Base-by-base conservation (phyloP, 2,113 vertebrate species). In the Pimephales promelas region DNA sequence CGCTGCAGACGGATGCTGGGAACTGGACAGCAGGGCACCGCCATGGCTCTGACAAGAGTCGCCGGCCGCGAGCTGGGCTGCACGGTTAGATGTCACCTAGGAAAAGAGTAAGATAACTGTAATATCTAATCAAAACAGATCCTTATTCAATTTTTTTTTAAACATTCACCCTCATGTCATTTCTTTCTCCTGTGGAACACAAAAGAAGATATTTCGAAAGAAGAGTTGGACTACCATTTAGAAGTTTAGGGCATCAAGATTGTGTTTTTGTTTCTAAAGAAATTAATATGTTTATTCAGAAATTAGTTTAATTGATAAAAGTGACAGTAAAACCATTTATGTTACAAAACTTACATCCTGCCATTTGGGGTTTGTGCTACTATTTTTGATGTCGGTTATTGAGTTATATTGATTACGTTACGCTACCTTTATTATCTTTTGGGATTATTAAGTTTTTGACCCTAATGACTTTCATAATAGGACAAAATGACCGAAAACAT, bases 71-170 rank as follows among this genome's bases (percentile, higher is more conserved):
- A 93, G 92, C 91, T 96, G 96, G 88, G 95, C 94, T 59, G 94
- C 94, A 88, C 96, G 95, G 89, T 92, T 95, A 7, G 94, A 94
- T 71, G 95, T 94, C 94, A 95, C 95, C 96, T 97, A 93, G 3
- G 52, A 28, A 61, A 9, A 31, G 26, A 70, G 45, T 2, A 49
- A 54, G 56, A 70, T 20, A 11, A 45, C 3, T 28, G 26, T 20
- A 34, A 40, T 57, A 26, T 28, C 18, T 13, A 45, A 57, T 22
- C 52, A 26, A 14, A 22, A 57, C 72, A 45, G 13, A 75, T 31
- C 28, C 31, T 36, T 4, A 36, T 20, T 20, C 5, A 10, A n/a
- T n/a, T n/a, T n/a, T n/a, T n/a, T n/a, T n/a, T n/a, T n/a, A n/a
- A n/a, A n/a, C n/a, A n/a, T n/a, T n/a, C n/a, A n/a, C 49, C 16